Base-by-base conservation (phyloP, 1,140 invertebrate genomes). In the Atta colombica region DNA sequence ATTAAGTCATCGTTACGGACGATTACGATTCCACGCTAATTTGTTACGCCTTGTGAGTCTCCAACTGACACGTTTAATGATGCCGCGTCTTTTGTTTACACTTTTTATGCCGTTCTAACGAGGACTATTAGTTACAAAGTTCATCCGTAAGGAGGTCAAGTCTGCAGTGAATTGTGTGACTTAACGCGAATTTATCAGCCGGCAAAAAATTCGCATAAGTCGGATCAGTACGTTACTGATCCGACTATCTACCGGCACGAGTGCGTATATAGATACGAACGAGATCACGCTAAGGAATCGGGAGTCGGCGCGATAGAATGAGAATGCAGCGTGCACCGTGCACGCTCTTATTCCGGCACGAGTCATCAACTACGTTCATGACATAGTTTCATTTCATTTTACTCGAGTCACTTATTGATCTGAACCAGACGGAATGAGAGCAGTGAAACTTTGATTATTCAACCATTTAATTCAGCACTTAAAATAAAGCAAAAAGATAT, bases 371-470 rank as follows among this genome's bases (percentile, higher is more conserved):
- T 69, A 58, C 55, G 55, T 61, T 84, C 80, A 6, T 84, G 80
- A 84, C 80, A 84, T n/a, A 84, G 80, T 84, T 84, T 75, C 45
- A 25, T 84, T 84, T 75, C 45, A 25, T 63, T 69, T 69, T 75
- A 84, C 35, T 14, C 21, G 53, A 61, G 55, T 75, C 69, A 75
- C n/a, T 74, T 68, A n/a, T 18, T 35, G 80, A 84, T 84, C 55
- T 84, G 39, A 63, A 49, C 35, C 28, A 8, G 55, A n/a, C 55
- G 39, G 55, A 84, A 84, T 49, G 55, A 84, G 69, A 84, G 28
- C 55, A 21, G 25, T 25, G 80, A 35, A 75, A 75, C 69, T 75
- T 61, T 12, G 39, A 75, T 75, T 84, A 75, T 10, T 39, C 69
- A 60, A 61, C n/a, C n/a, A 35, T 49, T 72, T 35, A 21, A 75